Conservation (phyloP, 2,888 invertebrate genomes). For the Drosophila robusta region DNA sequence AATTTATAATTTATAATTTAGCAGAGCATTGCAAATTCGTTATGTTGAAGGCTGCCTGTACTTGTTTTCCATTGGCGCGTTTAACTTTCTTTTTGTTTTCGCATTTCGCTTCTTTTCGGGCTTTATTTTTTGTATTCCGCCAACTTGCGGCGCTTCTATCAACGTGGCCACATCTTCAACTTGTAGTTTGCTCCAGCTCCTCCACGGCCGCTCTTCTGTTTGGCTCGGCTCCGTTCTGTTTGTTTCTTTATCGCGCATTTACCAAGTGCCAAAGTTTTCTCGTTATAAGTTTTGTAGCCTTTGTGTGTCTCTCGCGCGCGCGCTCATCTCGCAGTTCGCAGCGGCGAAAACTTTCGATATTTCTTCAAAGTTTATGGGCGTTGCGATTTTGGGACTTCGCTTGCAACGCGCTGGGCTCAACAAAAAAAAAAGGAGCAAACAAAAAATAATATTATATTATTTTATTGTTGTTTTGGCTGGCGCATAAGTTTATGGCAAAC, state of each 20-base stretch:
- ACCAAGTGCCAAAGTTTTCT: constrained; percentile 85
- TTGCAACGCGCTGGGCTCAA: constrained; percentile 12
- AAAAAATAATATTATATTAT: constrained; percentile 68
- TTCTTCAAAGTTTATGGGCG: constrained; percentile 76
- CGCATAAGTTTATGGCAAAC: constrained; percentile 77
- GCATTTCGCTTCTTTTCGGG: constrained; percentile 26
- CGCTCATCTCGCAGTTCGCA: constrained; percentile 69
- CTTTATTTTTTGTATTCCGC: constrained; percentile 21
- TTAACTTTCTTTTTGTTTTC: constrained; percentile 56
- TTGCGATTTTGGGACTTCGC: constrained; percentile 51
- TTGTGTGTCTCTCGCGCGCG: constrained; percentile 69
- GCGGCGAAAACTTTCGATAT: constrained; percentile 81
- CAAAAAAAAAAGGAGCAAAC: constrained; percentile 6
- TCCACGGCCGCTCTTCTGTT: constrained; percentile 16
- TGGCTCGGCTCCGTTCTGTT: constrained; percentile 51
- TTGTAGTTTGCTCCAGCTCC: constrained; percentile 56
- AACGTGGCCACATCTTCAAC: constrained; percentile 68
- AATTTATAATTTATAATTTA: no score
- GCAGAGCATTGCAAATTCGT: constrained; percentile 29
- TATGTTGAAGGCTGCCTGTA: background rate
- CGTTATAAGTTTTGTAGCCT: constrained; percentile 85
- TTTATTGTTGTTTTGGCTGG: constrained; percentile 79
- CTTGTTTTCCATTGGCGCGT: constrained; percentile 51
- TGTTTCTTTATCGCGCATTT: constrained; percentile 84
- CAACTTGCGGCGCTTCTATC: constrained; percentile 59